Base-by-base conservation (phyloP, 1,140 invertebrate species). In the Drosophila navojoa region DNA sequence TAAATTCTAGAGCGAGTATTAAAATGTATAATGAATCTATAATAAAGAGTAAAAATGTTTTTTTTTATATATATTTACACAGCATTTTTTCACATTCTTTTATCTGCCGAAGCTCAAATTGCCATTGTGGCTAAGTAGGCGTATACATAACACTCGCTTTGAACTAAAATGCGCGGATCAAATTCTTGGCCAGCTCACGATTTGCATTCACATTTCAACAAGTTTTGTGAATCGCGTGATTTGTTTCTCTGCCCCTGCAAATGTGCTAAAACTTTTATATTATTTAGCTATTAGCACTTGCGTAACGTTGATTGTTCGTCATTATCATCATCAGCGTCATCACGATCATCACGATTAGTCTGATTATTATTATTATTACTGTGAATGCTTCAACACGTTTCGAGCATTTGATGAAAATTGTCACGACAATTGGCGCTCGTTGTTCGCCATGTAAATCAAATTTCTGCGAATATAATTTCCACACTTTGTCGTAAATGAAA, bases 351-450 rank as follows among this genome's bases (percentile, higher is more conserved):
- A 60, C 40, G 68, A 50, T 29, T 29, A 44, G 49, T 61, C 58
- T 22, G 64, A 22, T 55, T 38, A 44, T 45, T 53, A 38, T 49
- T 71, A 44, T 45, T 53, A 45, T 40, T 71, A n/a, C 67, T 71
- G 19, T 74, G 81, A 81, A 75, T 69, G 78, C 81, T 64, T 47
- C 81, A 87, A 76, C 81, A 86, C 81, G 82, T 86, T 82, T 66
- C 59, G 5, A 47, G 25, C 42, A 47, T 44, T 58, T 69, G 59
- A 69, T 72, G 62, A 47, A 57, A 71, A 73, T 69, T 69, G 82
- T 82, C 84, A 89, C 81, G 79, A 89, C 76, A 82, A 79, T 78
- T 76, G 72, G 35, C 52, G 61, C 29, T 71, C 63, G 71, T 53
- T 62, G 19, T 71, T 76, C 45, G 50, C 49, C 32, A 38, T 50